These are phyloP conservation scores for Cataglyphis hispanica DNA, from an alignment of 1,140 invertebrate genomes.

Conservation along the genomic window DNA sequence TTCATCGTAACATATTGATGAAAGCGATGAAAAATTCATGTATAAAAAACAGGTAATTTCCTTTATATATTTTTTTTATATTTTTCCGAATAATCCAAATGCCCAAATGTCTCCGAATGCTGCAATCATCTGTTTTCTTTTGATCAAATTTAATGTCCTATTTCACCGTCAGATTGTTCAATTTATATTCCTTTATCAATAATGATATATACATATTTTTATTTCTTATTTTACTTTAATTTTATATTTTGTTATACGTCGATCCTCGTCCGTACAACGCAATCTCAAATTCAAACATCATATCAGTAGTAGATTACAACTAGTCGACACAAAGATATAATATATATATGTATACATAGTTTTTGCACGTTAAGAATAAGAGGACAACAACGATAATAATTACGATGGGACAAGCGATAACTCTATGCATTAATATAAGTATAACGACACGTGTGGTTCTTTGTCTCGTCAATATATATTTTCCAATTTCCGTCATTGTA, in stretches of 20 bases:
- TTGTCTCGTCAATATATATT: background rate
- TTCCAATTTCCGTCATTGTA: slow-evolving; percentile 5
- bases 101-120: background rate
- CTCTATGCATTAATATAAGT: slow-evolving; percentile 63
- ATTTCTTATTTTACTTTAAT: background rate
- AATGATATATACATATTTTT: background rate
- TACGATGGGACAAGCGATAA: slow-evolving; percentile 73
- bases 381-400: slow-evolving; percentile 79
- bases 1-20: background rate
- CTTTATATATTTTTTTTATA: slow-evolving; percentile 9
- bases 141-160: background rate
- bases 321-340: slow-evolving; percentile 76
- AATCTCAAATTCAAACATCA: slow-evolving; percentile 24
- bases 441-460: slow-evolving; percentile 41
- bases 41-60: background rate
- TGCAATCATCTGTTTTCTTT: background rate
- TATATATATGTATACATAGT: slow-evolving; percentile 69
- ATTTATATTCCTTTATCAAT: background rate
- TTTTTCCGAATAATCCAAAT: background rate
- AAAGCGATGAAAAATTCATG: background rate
- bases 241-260: background rate
- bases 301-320: slow-evolving; percentile 58
- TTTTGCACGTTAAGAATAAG: slow-evolving; percentile 74
- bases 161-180: slow-evolving; percentile 3
- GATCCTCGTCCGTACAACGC: slow-evolving; percentile 14